A percentile compares a stretch with the other conserved stretches of the same genome.
These are phyloP conservation scores for Ornithoptera alexandrae DNA, from an alignment of 2,888 invertebrate genomes.

Conservation along the genomic window DNA sequence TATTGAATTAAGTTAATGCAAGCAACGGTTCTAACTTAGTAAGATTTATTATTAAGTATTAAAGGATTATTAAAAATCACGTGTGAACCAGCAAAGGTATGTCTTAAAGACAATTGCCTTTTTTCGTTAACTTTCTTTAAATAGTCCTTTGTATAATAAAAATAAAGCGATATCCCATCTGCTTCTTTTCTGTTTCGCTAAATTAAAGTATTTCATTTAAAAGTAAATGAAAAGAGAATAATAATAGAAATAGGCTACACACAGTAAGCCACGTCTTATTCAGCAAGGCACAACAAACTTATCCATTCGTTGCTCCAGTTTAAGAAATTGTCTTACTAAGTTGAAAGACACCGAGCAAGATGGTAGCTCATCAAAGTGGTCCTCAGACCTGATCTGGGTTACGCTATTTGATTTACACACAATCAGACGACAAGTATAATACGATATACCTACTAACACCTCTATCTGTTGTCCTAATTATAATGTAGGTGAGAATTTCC, in stretches of 20 bases:
- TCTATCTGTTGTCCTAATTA: background rate
- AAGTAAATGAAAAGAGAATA: constrained; percentile 9
- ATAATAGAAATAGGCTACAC: constrained; percentile 14
- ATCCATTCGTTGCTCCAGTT: constrained; percentile 12
- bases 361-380: constrained; percentile 41
- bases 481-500: background rate
- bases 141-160: too few relatives aligned
- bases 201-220: background rate
- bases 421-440: background rate
- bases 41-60: background rate
- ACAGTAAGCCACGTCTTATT: constrained; percentile 19
- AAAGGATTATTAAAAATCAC: background rate
- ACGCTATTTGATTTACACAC: background rate
- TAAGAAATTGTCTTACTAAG: constrained; percentile 16
- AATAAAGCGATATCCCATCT: too few relatives aligned
- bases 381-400: background rate
- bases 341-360: constrained; percentile 20
- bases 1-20: constrained; percentile 28
- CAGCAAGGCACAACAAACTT: constrained; percentile 21
- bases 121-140: background rate
- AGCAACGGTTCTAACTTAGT: constrained; percentile 25
- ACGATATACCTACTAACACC: background rate
- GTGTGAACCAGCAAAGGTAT: background rate
- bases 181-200: too few relatives aligned
- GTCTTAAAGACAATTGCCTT: background rate